Percentiles rank a stretch among this genome's conserved stretches.
These are phyloP conservation scores for Merluccius polli DNA, from an alignment of 2,797 vertebrate genomes.

Conservation along the genomic window DNA sequence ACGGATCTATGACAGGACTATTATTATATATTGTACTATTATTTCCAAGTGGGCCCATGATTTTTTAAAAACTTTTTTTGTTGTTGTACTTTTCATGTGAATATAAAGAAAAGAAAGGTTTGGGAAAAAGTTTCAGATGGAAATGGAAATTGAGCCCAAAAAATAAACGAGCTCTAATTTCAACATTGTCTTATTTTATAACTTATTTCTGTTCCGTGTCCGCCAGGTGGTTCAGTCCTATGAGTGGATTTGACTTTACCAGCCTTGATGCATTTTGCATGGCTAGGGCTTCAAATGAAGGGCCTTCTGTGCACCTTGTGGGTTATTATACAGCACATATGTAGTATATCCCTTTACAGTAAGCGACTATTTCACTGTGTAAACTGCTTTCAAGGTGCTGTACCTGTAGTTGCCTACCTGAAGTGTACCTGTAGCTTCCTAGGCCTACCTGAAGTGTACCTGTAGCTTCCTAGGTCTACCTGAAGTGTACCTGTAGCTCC, in stretches of 20 bases:
- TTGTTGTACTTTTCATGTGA: background rate
- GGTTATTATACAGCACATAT: background rate
- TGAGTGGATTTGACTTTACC: background rate
- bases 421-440: too few relatives aligned
- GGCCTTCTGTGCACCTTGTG: background rate
- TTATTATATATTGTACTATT: too few relatives aligned
- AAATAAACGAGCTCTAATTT: background rate
- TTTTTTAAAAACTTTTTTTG: background rate
- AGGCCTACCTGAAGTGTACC: too few relatives aligned
- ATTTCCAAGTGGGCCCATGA: background rate
- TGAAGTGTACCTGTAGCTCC: too few relatives aligned
- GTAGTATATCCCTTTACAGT: background rate
- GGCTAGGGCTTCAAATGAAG: background rate
- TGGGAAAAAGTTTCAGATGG: background rate
- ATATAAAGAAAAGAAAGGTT: background rate
- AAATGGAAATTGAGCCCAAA: background rate
- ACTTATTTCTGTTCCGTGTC: background rate
- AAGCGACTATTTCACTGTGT: background rate
- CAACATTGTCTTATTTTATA: conserved; percentile 2
- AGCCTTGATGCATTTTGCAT: background rate
- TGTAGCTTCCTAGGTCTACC: too few relatives aligned
- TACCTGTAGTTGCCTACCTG: too few relatives aligned
- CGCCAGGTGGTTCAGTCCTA: background rate
- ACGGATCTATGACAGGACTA: background rate
- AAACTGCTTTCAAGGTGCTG: background rate